Conservation (phyloP, 64 coral and sea anemone genomes). For the Montipora foliosa region DNA sequence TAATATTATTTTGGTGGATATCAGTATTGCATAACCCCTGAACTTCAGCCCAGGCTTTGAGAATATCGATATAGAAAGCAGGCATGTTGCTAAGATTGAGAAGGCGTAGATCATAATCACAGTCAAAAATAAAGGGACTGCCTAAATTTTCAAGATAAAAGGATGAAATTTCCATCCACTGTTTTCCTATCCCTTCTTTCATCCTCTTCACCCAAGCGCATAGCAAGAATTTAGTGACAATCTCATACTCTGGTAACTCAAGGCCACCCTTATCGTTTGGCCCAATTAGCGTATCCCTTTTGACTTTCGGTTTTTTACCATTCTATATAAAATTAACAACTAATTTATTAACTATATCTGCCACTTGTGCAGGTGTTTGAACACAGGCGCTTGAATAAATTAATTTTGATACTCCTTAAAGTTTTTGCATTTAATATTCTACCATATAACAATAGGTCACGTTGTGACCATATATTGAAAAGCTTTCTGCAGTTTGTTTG, state of each 20-base stretch:
- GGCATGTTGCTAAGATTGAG: neutral
- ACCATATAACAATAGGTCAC: neutral
- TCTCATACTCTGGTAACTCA: too few species aligned
- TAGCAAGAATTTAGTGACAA: neutral
- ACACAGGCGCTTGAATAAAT: neutral
- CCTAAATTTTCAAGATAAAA: neutral
- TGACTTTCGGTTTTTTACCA: neutral
- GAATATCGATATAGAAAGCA: neutral
- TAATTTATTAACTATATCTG: neutral
- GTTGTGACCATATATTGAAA: constrained; percentile 1
- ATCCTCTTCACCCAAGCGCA: constrained; percentile 8
- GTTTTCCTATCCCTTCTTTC: neutral
- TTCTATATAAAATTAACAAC: neutral
- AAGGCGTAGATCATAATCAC: constrained; percentile 2
- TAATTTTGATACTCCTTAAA: neutral
- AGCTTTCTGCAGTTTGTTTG: neutral
- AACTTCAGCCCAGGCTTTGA: neutral
- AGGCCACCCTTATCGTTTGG: too few species aligned
- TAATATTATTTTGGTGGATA: neutral
- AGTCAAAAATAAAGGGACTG: constrained; percentile 23
- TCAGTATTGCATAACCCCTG: neutral
- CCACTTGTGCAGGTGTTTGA: neutral
- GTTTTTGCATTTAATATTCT: neutral
- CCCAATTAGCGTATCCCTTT: neutral
- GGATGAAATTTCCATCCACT: neutral